A percentile compares a stretch with the other conserved stretches of the same genome.
phyloP scores from a whole-genome alignment of 1,140 invertebrate genomes.

The Drosophila chauvacae region DNA sequence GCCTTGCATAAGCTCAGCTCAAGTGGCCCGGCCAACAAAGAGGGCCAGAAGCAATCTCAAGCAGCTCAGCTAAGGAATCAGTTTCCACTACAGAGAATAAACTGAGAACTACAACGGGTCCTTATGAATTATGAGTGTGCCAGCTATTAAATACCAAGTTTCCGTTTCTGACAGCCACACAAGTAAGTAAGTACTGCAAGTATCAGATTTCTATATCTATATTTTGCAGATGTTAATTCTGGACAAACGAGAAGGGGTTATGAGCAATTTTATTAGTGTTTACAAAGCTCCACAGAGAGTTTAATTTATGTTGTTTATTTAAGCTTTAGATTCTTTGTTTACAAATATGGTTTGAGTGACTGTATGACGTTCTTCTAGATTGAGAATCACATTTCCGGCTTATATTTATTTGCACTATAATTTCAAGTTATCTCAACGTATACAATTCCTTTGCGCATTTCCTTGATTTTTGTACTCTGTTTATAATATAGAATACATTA shows the following conservation, averaged over 20 bases:
- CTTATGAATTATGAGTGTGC: conserved; percentile 27
- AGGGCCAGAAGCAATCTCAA: conserved; percentile 31
- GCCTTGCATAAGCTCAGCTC: conserved; percentile 39
- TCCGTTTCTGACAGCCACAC: neutral
- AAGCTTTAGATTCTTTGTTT: neutral
- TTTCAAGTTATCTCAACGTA: neutral
- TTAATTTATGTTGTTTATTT: neutral
- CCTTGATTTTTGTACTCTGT: neutral
- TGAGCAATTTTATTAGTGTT: neutral
- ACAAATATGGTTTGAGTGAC: neutral
- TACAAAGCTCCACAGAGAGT: neutral
- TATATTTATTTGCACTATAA: neutral
- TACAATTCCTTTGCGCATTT: too few relatives aligned
- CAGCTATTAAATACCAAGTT: conserved; percentile 9
- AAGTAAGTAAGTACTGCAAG: conserved; percentile 10
- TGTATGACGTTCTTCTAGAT: too few relatives aligned
- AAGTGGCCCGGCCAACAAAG: conserved; percentile 37
- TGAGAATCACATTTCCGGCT: neutral
- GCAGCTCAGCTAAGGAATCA: conserved; percentile 17
- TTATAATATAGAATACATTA: neutral
- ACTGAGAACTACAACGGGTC: conserved; percentile 19
- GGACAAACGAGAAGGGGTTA: neutral
- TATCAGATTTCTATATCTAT: conserved; percentile 4
- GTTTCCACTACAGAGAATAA: conserved; percentile 13
- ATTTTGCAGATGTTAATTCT: neutral